A percentile compares a stretch with the other conserved stretches of the same genome.
phyloP scores from a whole-genome alignment of 2,888 invertebrate species.

The Hipparchia semele region DNA sequence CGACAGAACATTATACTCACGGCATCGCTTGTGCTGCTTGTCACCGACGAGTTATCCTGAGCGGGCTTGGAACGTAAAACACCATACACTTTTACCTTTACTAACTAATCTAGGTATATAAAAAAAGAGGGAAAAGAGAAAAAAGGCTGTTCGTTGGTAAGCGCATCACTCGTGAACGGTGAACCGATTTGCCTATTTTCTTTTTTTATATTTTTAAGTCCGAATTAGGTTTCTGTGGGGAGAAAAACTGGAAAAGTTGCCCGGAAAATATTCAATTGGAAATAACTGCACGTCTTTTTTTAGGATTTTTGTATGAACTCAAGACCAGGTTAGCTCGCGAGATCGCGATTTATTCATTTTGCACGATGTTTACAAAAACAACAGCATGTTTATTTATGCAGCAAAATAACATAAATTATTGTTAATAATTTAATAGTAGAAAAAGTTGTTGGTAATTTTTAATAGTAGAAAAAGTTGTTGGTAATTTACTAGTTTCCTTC shows the following conservation, averaged over 20 bases:
- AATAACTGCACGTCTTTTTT: too few relatives aligned
- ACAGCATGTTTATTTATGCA: not conserved
- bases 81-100: constrained; percentile 24
- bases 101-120: not conserved
- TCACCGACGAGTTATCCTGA: constrained; percentile 78
- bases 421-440: not conserved
- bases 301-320: too few relatives aligned
- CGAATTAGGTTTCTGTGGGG: too few relatives aligned
- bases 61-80: constrained; percentile 66
- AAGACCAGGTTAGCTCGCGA: too few relatives aligned
- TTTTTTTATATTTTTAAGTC: too few relatives aligned
- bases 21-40: constrained; percentile 79
- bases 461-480: not conserved
- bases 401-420: not conserved
- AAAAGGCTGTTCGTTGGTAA: too few relatives aligned
- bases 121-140: too few relatives aligned
- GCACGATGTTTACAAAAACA: not conserved
- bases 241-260: too few relatives aligned
- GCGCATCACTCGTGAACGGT: too few relatives aligned
- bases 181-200: too few relatives aligned
- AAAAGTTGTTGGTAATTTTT: not conserved
- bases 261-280: too few relatives aligned
- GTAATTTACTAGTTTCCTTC: not conserved
- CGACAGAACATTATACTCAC: constrained; percentile 79
- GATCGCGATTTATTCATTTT: not conserved